These are phyloP conservation scores for Corvus moneduloides DNA, from an alignment of 2,113 vertebrate species.

Conservation along the genomic window DNA sequence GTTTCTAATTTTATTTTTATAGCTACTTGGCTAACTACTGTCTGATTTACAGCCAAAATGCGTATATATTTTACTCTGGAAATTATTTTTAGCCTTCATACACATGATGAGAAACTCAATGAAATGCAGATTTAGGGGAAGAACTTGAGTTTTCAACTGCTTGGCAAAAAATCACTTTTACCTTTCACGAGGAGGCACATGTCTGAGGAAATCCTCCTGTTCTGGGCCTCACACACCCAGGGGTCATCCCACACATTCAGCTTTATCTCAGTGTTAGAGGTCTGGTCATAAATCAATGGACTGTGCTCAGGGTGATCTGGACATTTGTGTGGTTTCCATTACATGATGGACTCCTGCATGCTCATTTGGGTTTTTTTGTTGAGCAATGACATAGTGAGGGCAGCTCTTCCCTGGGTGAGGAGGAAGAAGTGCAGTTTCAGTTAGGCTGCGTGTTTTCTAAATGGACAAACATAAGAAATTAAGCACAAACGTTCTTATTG, in stretches of 20 bases:
- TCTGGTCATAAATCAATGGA: not conserved
- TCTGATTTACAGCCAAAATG: not conserved
- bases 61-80: not conserved
- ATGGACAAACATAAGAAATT: not conserved
- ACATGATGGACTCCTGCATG: not conserved
- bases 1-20: not conserved
- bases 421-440: not conserved
- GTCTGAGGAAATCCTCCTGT: not conserved
- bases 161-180: not conserved
- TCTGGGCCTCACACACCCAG: accelerated
- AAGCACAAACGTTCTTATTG: not conserved
- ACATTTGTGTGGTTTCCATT: not conserved
- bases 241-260: not conserved
- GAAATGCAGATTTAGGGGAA: not conserved
- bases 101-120: not conserved
- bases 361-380: not conserved
- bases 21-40: not conserved
- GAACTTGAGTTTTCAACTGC: not conserved
- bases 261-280: not conserved
- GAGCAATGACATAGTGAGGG: accelerated
- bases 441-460: not conserved
- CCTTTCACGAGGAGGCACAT: accelerated
- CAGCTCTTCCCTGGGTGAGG: not conserved
- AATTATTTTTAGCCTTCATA: not conserved
- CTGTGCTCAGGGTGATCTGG: not conserved